phyloP scores from a whole-genome alignment of 1,140 invertebrate species.

The Alviniconcha marisindica region DNA sequence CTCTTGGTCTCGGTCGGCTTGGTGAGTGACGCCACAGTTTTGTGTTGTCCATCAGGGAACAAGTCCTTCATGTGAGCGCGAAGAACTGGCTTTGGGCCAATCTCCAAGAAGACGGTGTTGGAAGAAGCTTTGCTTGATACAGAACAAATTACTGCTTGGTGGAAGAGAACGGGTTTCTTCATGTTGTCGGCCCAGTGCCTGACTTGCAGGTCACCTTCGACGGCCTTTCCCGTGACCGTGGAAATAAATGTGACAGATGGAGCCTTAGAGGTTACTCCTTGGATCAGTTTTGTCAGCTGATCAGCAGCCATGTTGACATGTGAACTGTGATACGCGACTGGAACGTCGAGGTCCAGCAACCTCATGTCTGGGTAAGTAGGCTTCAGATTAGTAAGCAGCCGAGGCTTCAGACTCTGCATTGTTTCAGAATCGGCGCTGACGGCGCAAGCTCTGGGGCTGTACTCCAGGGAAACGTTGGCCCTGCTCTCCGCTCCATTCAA shows the following conservation, averaged over 20 bases:
- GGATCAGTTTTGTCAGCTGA: slow-evolving; percentile 32
- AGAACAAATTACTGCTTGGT: slow-evolving; percentile 44
- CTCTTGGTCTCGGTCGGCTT: slow-evolving; percentile 40
- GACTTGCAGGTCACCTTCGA: background rate
- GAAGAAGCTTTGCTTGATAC: background rate
- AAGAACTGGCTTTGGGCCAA: slow-evolving; percentile 59
- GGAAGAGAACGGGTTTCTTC: slow-evolving; percentile 51
- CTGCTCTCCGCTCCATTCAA: slow-evolving; percentile 34
- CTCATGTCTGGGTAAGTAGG: too few relatives aligned
- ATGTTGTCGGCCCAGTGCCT: slow-evolving; percentile 57
- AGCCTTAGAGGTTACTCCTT: slow-evolving; percentile 5
- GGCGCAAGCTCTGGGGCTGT: slow-evolving; percentile 56
- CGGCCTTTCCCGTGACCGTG: slow-evolving; percentile 50
- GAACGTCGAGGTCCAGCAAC: too few relatives aligned
- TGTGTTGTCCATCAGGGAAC: slow-evolving; percentile 32
- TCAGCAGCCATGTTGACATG: slow-evolving; percentile 44
- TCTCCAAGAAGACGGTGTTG: slow-evolving; percentile 58
- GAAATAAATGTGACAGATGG: slow-evolving; percentile 49
- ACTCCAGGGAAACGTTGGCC: slow-evolving; percentile 57
- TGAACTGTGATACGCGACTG: slow-evolving; percentile 55
- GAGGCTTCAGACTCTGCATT: slow-evolving; percentile 36
- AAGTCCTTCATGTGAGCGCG: slow-evolving; percentile 48
- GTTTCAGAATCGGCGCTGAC: slow-evolving; percentile 55
- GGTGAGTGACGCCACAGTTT: slow-evolving; percentile 54
- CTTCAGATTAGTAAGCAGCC: slow-evolving; percentile 4